phyloP scores from a whole-genome alignment of 2,113 vertebrate genomes.

The Octodon degus region DNA sequence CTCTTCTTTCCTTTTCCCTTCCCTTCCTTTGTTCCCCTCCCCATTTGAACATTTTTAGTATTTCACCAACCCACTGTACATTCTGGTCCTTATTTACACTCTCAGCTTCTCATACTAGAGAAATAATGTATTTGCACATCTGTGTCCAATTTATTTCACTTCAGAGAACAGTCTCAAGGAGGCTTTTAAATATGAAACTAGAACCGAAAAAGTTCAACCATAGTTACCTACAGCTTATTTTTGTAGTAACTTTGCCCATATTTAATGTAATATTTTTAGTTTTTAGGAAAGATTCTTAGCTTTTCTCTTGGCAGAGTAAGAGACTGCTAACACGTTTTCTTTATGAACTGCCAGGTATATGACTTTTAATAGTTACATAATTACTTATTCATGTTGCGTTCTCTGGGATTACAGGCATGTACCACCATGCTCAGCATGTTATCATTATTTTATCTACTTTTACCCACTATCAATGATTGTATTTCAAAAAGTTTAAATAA shows the following conservation, averaged over 20 bases:
- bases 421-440: not conserved
- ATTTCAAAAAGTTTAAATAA: slow-evolving; percentile 42
- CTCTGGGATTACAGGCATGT: not conserved
- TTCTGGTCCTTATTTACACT: not conserved
- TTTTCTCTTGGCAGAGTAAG: not conserved
- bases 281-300: not conserved
- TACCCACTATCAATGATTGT: not conserved
- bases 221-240: not conserved
- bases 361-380: not conserved
- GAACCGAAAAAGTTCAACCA: not conserved
- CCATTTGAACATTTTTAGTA: not conserved
- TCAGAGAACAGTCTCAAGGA: not conserved
- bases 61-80: not conserved
- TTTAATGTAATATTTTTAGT: not conserved
- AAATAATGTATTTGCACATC: not conserved
- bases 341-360: not conserved
- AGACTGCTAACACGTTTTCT: not conserved
- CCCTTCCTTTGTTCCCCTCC: not conserved
- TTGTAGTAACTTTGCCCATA: not conserved
- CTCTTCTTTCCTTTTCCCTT: not conserved
- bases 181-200: not conserved
- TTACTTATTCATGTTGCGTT: not conserved
- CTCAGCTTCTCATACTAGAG: not conserved
- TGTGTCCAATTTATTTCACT: not conserved
- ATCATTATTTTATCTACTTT: not conserved